Percentiles rank a stretch among this genome's conserved stretches.
phyloP scores from a whole-genome alignment of 2,888 invertebrate genomes.

The Phengaris arion region DNA sequence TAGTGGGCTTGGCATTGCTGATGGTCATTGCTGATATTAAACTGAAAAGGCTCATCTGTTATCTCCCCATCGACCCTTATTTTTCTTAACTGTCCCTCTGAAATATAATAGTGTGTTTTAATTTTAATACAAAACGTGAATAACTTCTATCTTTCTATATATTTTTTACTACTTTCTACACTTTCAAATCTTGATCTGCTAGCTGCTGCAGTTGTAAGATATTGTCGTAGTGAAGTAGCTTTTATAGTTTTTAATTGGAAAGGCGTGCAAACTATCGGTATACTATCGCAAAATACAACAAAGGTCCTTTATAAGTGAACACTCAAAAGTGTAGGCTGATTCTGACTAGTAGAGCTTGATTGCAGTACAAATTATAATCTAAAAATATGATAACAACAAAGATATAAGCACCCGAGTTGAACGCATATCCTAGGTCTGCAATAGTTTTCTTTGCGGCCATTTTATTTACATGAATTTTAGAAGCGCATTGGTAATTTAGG shows the following conservation, averaged over 20 bases:
- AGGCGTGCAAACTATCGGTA: too few species aligned
- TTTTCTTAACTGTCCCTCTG: constrained; percentile 83
- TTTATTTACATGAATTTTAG: neutral
- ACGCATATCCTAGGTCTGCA: constrained; percentile 77
- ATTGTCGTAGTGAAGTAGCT: too few species aligned
- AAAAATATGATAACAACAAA: neutral
- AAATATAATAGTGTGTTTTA: constrained; percentile 12
- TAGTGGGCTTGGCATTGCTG: constrained; percentile 85
- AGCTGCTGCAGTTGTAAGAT: too few species aligned
- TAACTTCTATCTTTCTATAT: too few species aligned
- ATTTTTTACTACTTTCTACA: too few species aligned
- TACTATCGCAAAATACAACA: too few species aligned
- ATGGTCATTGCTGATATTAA: constrained; percentile 81
- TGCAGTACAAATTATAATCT: too few species aligned
- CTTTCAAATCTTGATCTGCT: too few species aligned
- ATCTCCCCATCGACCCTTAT: constrained; percentile 70
- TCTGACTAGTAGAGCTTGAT: neutral
- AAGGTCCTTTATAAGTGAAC: too few species aligned
- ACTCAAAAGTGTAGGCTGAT: too few species aligned
- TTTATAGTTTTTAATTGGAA: too few species aligned
- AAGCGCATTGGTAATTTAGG: neutral
- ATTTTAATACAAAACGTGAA: too few species aligned
- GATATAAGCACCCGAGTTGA: constrained; percentile 69
- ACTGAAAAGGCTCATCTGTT: constrained; percentile 80
- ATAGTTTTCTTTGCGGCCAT: constrained; percentile 64